Percentiles rank a stretch among this genome's conserved stretches.
phyloP scores from a whole-genome alignment of 2,113 vertebrate genomes.

The Chionodraco myersi region DNA sequence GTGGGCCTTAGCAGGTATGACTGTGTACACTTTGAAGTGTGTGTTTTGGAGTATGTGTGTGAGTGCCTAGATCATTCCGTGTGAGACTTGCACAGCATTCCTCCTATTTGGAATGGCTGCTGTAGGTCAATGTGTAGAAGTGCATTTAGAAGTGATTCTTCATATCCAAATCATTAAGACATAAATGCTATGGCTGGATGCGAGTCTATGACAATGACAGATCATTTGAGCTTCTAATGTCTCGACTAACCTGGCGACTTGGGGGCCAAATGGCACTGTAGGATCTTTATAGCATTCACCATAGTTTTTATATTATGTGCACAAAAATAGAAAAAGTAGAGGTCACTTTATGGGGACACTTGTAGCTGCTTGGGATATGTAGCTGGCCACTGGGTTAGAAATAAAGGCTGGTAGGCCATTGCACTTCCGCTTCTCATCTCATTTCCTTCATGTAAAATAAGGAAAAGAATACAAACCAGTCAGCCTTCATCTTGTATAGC shows the following conservation, averaged over 20 bases:
- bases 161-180: conserved; percentile 73
- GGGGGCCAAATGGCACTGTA: conserved; percentile 70
- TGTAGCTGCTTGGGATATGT: conserved; percentile 81
- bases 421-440: conserved; percentile 84
- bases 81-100: conserved; percentile 75
- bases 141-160: conserved; percentile 75
- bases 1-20: conserved; percentile 50
- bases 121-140: conserved; percentile 76
- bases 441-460: conserved; percentile 76
- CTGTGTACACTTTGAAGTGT: conserved; percentile 16
- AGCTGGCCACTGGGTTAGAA: conserved; percentile 81
- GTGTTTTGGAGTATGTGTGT: conserved; percentile 27
- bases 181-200: conserved; percentile 60
- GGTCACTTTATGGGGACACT: conserved; percentile 75
- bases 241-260: conserved; percentile 64
- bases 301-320: conserved; percentile 81
- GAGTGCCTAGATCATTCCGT: conserved; percentile 77
- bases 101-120: conserved; percentile 69
- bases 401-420: conserved; percentile 78
- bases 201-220: conserved; percentile 71
- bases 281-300: conserved; percentile 77
- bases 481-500: conserved; percentile 78
- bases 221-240: conserved; percentile 71
- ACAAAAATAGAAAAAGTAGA: conserved; percentile 73
- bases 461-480: conserved; percentile 66